Conservation (phyloP, 2,888 invertebrate species). For the Napeogenes sylphis region DNA sequence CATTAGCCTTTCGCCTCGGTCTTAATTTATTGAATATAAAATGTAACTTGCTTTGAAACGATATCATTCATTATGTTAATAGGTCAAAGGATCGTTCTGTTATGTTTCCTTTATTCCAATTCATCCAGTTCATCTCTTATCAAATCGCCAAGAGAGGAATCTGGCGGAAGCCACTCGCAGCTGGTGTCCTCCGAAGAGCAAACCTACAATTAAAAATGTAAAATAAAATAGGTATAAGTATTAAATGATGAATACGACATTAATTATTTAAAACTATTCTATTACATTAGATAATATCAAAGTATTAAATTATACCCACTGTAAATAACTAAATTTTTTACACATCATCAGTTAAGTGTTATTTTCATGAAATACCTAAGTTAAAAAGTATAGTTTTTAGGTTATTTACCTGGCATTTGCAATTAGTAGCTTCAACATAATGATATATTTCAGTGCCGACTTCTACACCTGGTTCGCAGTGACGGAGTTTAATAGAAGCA, state of each 20-base stretch:
- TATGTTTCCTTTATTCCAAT: conserved; percentile 18
- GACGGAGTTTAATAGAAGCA: conserved; percentile 80
- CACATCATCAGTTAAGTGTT: too few relatives aligned
- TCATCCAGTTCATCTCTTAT: conserved; percentile 53
- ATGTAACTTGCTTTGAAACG: conserved; percentile 29
- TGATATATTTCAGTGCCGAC: conserved; percentile 84
- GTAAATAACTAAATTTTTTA: too few relatives aligned
- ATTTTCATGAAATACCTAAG: not conserved
- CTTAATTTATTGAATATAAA: conserved; percentile 16
- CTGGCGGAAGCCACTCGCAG: conserved; percentile 73
- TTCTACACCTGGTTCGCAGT: conserved; percentile 86
- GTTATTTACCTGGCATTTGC: conserved; percentile 79
- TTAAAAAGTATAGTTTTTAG: not conserved
- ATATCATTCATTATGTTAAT: not conserved
- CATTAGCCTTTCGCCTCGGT: not conserved
- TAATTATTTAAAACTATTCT: too few relatives aligned
- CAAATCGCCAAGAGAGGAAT: conserved; percentile 57
- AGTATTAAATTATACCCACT: too few relatives aligned
- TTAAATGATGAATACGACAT: too few relatives aligned
- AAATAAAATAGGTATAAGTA: not conserved
- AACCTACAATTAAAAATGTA: conserved; percentile 40
- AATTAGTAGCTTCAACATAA: conserved; percentile 87
- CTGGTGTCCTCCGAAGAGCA: conserved; percentile 73
- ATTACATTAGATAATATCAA: too few relatives aligned
- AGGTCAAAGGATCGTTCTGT: not conserved